A percentile compares a stretch with the other conserved stretches of the same genome.
Conservation (phyloP, 2,888 invertebrate genomes). For the Caradrina clavipalpis region DNA sequence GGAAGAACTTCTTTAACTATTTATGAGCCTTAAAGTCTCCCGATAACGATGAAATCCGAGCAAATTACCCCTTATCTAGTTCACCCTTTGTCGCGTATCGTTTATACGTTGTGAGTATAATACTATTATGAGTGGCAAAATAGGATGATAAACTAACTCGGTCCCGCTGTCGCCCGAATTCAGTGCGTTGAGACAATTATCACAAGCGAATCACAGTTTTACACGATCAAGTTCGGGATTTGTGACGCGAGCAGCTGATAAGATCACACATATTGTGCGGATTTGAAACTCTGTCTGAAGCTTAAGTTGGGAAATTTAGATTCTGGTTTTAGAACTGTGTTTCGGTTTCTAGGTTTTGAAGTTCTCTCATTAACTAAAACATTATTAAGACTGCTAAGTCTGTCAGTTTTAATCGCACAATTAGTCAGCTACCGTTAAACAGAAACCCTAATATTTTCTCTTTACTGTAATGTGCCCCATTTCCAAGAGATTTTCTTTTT, state of each 20-base stretch:
- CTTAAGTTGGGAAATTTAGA: conserved; percentile 30
- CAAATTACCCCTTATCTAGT: conserved; percentile 74
- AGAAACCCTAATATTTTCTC: conserved; percentile 4
- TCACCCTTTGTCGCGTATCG: conserved; percentile 71
- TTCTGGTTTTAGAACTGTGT: conserved; percentile 22
- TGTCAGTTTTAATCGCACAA: conserved; percentile 3
- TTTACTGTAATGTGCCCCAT: background rate
- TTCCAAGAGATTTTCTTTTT: conserved; percentile 1
- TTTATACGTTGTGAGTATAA: conserved; percentile 70
- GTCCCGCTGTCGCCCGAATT: conserved; percentile 28
- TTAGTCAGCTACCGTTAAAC: conserved; percentile 4
- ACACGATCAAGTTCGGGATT: conserved; percentile 42
- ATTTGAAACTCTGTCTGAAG: conserved; percentile 36
- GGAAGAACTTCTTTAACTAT: conserved; percentile 78
- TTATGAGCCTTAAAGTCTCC: conserved; percentile 80
- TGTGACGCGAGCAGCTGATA: conserved; percentile 39
- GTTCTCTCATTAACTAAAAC: conserved; percentile 28
- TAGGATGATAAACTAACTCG: conserved; percentile 62
- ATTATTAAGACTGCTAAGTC: conserved; percentile 4
- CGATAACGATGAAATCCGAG: conserved; percentile 72
- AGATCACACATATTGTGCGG: conserved; percentile 51
- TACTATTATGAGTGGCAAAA: conserved; percentile 69
- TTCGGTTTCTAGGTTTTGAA: conserved; percentile 14
- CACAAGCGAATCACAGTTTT: conserved; percentile 40
- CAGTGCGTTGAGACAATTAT: conserved; percentile 55